Evolutionary conservation across 2,113 vertebrate genomes (phyloP).

Genomic region (Mandrillus leucophaeus): DNA sequence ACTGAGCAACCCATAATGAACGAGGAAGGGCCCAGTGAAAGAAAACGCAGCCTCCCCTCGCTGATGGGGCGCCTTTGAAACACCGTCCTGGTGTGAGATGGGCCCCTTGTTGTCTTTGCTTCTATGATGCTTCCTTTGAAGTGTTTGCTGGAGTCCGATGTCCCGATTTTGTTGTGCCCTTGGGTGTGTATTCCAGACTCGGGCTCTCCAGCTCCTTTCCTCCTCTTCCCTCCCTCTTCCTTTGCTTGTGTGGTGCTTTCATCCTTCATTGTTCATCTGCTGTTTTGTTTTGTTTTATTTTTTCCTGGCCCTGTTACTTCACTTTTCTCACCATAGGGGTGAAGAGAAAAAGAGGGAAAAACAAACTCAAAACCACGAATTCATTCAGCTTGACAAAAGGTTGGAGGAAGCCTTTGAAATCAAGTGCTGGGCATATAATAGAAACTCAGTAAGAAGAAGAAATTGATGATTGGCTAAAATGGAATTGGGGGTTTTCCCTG

Average conservation of each 20-base stretch:
- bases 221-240: neutral
- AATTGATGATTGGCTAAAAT: neutral
- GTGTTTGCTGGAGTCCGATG: neutral
- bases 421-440: neutral
- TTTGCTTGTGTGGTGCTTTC: neutral
- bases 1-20: neutral
- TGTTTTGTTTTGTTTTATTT: neutral
- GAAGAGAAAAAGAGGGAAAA: neutral
- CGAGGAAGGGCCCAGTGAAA: neutral
- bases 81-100: neutral
- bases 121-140: neutral
- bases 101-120: neutral
- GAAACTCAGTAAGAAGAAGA: neutral
- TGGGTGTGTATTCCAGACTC: fast-evolving
- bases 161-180: neutral
- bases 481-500: neutral
- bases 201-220: neutral
- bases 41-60: neutral
- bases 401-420: neutral
- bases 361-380: neutral
- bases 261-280: neutral
- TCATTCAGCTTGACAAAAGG: neutral
- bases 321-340: neutral
- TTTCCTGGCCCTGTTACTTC: neutral
- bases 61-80: neutral